Evolutionary conservation across 2,888 invertebrate species (phyloP).

Genomic region (Philhelius pedissequus): DNA sequence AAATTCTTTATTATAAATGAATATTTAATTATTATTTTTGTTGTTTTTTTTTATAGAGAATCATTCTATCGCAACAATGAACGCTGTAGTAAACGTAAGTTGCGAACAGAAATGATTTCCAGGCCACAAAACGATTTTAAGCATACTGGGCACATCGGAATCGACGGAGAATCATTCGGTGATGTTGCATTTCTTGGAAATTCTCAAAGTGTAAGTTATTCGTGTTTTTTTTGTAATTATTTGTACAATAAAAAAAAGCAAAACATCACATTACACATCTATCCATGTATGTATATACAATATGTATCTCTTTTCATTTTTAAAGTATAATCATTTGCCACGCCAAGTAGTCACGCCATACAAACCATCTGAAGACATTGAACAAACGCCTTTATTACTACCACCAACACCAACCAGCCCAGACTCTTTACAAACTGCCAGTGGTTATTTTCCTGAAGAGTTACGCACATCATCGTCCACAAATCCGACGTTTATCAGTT

Average conservation of each 20-base stretch:
- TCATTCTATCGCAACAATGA: conserved; percentile 82
- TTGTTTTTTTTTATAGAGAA: conserved; percentile 77
- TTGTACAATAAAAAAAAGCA: not conserved
- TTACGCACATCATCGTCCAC: conserved; percentile 74
- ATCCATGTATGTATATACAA: too few species aligned
- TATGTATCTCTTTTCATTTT: conserved; percentile 14
- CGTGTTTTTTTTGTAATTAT: not conserved
- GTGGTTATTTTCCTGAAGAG: conserved; percentile 78
- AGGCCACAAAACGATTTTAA: conserved; percentile 97
- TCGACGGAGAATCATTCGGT: conserved; percentile 98
- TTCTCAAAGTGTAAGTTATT: conserved; percentile 77
- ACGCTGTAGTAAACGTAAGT: conserved; percentile 82
- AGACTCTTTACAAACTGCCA: conserved; percentile 78
- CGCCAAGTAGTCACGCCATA: conserved; percentile 93
- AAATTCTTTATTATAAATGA: too few species aligned
- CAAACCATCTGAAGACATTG: conserved; percentile 91
- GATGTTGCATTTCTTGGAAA: conserved; percentile 86
- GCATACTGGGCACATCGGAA: conserved; percentile 96
- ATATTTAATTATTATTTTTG: not conserved
- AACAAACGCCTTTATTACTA: conserved; percentile 84
- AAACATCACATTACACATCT: not conserved
- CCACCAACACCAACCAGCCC: conserved; percentile 80
- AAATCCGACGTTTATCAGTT: conserved; percentile 78
- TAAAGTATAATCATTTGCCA: conserved; percentile 87
- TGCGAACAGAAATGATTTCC: conserved; percentile 96